These are phyloP conservation scores for Oxyteleia sp. DNA, from an alignment of 2,888 invertebrate genomes.

Conservation along the genomic window DNA sequence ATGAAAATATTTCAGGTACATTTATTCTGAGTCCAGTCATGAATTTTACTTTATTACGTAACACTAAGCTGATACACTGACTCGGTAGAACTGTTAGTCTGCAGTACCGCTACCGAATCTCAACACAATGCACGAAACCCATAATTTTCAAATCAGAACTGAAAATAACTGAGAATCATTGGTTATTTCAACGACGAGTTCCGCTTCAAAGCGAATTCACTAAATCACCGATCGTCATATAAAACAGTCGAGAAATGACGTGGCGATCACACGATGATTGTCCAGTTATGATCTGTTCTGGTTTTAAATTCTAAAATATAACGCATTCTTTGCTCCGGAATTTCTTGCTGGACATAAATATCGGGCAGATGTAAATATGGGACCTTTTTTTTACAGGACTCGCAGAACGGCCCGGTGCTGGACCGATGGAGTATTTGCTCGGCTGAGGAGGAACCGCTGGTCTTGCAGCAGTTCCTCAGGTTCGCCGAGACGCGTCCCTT, in stretches of 20 bases:
- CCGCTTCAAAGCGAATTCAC: conserved; percentile 23
- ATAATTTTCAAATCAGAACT: conserved; percentile 53
- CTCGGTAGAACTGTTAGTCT: conserved; percentile 26
- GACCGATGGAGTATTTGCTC: conserved; percentile 96
- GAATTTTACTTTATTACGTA: conserved; percentile 43
- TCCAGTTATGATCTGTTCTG: conserved; percentile 18
- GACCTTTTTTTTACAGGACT: conserved; percentile 91
- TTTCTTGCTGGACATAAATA: not conserved
- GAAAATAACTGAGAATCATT: conserved; percentile 46
- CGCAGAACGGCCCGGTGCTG: conserved; percentile 92
- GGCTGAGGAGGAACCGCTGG: conserved; percentile 96
- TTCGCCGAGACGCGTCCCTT: conserved; percentile 96
- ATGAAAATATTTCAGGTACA: conserved; percentile 1
- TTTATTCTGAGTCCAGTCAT: not conserved
- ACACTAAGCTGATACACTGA: conserved; percentile 16
- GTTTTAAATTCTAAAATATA: not conserved
- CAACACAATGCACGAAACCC: conserved; percentile 26
- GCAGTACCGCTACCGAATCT: conserved; percentile 50
- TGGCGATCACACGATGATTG: conserved; percentile 22
- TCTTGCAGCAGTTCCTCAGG: conserved; percentile 96
- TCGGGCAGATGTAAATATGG: conserved; percentile 15
- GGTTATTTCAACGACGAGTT: conserved; percentile 14
- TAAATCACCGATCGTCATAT: conserved; percentile 32
- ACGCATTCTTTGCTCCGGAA: not conserved
- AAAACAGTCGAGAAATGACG: conserved; percentile 17